Evolutionary conservation across 2,888 invertebrate genomes (phyloP), one percentile per base, ranked within the genome.

Genomic region (Volucella zonaria): DNA sequence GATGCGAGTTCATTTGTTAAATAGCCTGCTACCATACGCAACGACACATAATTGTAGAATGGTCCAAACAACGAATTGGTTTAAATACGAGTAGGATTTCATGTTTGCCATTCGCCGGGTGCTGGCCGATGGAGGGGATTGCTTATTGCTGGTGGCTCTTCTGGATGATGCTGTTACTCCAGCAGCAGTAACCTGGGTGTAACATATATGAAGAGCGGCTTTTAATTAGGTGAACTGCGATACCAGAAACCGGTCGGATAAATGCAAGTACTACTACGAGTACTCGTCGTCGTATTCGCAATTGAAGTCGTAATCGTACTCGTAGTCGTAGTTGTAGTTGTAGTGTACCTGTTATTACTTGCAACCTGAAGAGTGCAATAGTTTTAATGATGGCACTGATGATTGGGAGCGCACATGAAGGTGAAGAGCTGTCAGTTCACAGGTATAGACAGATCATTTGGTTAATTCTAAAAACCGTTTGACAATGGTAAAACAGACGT

Each of bases 391-490:
- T 43, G 15, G 62, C 51, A 38, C 64, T 58, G 73, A 73, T 67
- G 66, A 71, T 45, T 71, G 71, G 47, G 71, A 79, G 71, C 76
- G 61, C 82, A 58, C 80, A 61, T 9, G 58, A 18, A 43, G 62
- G 45, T 62, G 62, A 54, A 67, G 42, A 71, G 23, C 66, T 56
- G 56, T 67, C 83, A 76, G 71, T 71, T 79, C 6, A 31, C 31
- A 71, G 73, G 40, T 62, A 68, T n/a, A 47, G 76, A 68, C 68
- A 62, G 62, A 68, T 73, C 85, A 80, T 85, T 85, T 80, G 85
- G 70, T 54, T 77, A 76, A 85, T 80, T 73, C 64, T 85, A 71
- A 71, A 85, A 85, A 85, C 80, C 85, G 85, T 85, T 85, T 85
- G 85, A 85, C 85, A 80, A 85, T 73, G 85, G 80, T 62, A 54